phyloP scores from a whole-genome alignment of 1,140 invertebrate genomes.

The Muscidifurax raptorellus region DNA sequence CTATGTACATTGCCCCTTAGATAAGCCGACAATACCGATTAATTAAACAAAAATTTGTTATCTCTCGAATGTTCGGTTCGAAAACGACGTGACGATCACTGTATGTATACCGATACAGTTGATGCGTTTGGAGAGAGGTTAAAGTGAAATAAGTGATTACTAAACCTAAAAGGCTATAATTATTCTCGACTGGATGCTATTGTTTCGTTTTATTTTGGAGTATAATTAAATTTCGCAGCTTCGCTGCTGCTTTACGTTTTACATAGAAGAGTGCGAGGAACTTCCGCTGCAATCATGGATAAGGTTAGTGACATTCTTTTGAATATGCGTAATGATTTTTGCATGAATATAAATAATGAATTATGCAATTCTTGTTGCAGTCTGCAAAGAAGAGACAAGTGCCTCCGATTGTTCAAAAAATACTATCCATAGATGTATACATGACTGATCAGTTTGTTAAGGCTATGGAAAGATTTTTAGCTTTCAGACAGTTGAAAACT shows the following conservation, averaged over 20 bases:
- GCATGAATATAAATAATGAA: background rate
- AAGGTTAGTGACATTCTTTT: constrained; percentile 23
- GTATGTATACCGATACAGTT: background rate
- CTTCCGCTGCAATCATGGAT: constrained; percentile 19
- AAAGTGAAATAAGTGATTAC: background rate
- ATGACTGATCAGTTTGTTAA: constrained; percentile 81
- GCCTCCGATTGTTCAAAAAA: constrained; percentile 74
- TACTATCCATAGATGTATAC: constrained; percentile 79
- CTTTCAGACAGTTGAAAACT: constrained; percentile 78
- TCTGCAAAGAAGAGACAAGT: constrained; percentile 75
- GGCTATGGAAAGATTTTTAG: constrained; percentile 75
- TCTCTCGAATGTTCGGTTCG: background rate
- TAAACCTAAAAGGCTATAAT: background rate
- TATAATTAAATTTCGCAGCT: background rate
- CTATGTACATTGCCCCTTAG: no score
- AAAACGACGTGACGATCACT: background rate
- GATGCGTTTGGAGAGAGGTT: background rate
- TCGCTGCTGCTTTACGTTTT: background rate
- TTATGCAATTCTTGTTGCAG: constrained; percentile 37
- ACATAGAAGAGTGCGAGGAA: background rate
- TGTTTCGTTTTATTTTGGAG: background rate
- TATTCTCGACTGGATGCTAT: background rate
- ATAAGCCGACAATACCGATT: background rate
- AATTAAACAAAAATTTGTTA: background rate
- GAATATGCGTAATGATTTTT: background rate